Evolutionary conservation across 2,888 invertebrate species (phyloP), one percentile per base, ranked within the genome.

Genomic region (Melanotus villosus): DNA sequence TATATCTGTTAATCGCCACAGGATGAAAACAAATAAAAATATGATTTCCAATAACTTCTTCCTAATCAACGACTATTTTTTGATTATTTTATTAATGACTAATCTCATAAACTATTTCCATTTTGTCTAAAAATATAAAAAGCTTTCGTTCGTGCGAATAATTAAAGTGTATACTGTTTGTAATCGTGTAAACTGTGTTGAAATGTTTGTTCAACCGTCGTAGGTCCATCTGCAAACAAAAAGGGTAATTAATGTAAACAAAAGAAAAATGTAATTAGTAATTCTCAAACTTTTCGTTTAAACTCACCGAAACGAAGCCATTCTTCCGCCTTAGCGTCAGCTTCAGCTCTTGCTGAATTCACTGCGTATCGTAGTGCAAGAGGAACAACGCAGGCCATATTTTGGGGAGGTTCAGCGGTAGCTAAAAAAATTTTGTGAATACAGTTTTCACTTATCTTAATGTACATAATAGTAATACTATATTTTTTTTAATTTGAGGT

Each of bases 381-480:
- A 9, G 81, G 79, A 3, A 89, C 82, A 0, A 86, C 85, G 0
- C 88, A 81, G 0, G 88, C 81, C 60, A 90, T 78, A 73, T 88
- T 89, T 1, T 89, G 80, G 0, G 90, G 86, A n/a, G 91, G 91
- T 78, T 91, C 91, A 0, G 89, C 90, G 16, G 89, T 88, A 1
- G 90, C 91, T 91, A 72, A 19, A 83, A 83, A 10, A 30, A 9
- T 16, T 2, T 5, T 12, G 1, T 34, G n/a, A 34, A n/a, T 12
- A n/a, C n/a, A n/a, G n/a, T n/a, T n/a, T n/a, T n/a, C n/a, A n/a
- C n/a, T n/a, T n/a, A n/a, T n/a, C n/a, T n/a, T n/a, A n/a, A n/a
- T n/a, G n/a, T n/a, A n/a, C n/a, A n/a, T n/a, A n/a, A n/a, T n/a
- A n/a, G n/a, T n/a, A n/a, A n/a, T n/a, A n/a, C n/a, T n/a, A n/a